These are phyloP conservation scores for Arctocebus calabarensis DNA, from an alignment of 2,797 vertebrate species.

Conservation along the genomic window DNA sequence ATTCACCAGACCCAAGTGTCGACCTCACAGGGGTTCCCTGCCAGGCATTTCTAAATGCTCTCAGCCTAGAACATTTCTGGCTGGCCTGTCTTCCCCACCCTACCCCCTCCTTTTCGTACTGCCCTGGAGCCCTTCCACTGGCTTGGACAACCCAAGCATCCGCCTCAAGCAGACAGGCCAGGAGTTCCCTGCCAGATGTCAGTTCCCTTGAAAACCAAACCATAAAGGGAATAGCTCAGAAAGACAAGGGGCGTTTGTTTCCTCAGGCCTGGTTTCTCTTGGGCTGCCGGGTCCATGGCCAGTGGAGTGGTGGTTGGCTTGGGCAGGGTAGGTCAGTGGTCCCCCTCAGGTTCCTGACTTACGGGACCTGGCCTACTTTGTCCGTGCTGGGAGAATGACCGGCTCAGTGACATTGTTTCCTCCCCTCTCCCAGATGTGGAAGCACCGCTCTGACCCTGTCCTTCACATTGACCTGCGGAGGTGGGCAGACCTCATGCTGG, in stretches of 20 bases:
- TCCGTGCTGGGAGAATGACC: background rate
- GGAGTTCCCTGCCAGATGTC: conserved; percentile 76
- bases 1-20: conserved; percentile 34
- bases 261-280: conserved; percentile 71
- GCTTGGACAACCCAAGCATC: conserved; percentile 73
- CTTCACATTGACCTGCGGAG: conserved; percentile 96
- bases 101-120: conserved; percentile 52
- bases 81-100: conserved; percentile 21
- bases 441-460: conserved; percentile 92
- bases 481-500: conserved; percentile 95
- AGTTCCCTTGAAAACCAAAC: conserved; percentile 74
- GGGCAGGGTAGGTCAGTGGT: background rate
- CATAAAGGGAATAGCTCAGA: conserved; percentile 73
- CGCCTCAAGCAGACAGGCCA: conserved; percentile 65
- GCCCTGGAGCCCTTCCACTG: conserved; percentile 42
- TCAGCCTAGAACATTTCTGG: conserved; percentile 69
- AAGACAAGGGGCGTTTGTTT: conserved; percentile 74
- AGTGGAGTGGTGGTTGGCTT: background rate
- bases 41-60: conserved; percentile 70
- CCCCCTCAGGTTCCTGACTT: background rate
- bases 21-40: conserved; percentile 65
- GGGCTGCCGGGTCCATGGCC: conserved; percentile 13
- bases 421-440: conserved; percentile 92
- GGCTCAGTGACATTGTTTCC: background rate
- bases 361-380: background rate